Conservation (phyloP, 2,113 vertebrate genomes). For the Notothenia rossii region DNA sequence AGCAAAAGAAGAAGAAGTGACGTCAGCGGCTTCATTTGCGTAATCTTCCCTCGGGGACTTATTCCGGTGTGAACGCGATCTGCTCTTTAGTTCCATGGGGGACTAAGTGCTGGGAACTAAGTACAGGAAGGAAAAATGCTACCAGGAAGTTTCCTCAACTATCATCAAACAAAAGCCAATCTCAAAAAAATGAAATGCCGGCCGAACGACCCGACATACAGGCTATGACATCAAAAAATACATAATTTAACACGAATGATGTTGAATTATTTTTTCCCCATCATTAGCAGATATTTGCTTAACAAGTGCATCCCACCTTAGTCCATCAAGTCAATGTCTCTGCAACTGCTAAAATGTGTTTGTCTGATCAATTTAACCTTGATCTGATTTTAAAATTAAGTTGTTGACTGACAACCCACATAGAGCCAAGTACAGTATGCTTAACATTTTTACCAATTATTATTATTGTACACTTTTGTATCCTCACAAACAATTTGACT, state of each 20-base stretch:
- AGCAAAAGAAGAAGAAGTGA: too few relatives aligned
- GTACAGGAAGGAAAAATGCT: background rate
- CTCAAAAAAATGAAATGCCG: background rate
- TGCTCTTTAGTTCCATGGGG: too few relatives aligned
- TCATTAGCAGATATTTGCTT: background rate
- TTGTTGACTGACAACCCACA: too few relatives aligned
- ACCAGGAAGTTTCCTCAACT: background rate
- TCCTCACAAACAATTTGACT: too few relatives aligned
- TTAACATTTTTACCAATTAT: too few relatives aligned
- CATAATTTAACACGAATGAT: conserved; percentile 25
- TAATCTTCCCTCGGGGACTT: too few relatives aligned
- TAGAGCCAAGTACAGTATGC: too few relatives aligned
- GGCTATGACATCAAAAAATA: conserved; percentile 4
- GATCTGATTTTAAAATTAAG: background rate
- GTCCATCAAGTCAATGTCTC: background rate
- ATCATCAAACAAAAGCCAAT: background rate
- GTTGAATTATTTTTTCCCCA: conserved; percentile 17
- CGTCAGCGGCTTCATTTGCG: too few relatives aligned
- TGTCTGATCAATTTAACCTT: conserved; percentile 1
- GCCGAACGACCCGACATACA: background rate
- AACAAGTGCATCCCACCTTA: background rate
- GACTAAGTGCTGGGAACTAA: too few relatives aligned
- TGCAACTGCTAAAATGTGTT: background rate
- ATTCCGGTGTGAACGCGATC: too few relatives aligned
- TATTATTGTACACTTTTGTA: too few relatives aligned